Percentiles rank a stretch among this genome's conserved stretches.
Evolutionary conservation across 2,797 vertebrate species (phyloP).

Genomic region (Sebastes hubbsi): DNA sequence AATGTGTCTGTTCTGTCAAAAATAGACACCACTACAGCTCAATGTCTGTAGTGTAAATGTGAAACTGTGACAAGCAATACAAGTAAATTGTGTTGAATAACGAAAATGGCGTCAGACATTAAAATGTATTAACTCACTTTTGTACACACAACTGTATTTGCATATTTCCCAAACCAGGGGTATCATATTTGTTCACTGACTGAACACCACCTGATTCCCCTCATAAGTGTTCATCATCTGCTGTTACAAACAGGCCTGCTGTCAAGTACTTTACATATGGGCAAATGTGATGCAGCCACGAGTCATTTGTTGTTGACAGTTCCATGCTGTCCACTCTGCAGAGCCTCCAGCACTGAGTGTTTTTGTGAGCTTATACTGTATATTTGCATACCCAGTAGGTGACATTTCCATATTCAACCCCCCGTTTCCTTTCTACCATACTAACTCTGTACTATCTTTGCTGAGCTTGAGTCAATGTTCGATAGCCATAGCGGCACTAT

Average conservation of each 20-base stretch:
- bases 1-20: neutral
- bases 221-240: neutral
- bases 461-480: neutral
- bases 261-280: constrained; percentile 46
- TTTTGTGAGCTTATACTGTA: constrained; percentile 22
- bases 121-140: neutral
- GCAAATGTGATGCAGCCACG: constrained; percentile 29
- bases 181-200: neutral
- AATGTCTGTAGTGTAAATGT: neutral
- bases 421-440: constrained; percentile 30
- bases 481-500: neutral
- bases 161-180: neutral
- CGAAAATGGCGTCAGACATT: neutral
- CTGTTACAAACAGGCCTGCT: constrained; percentile 11
- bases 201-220: neutral
- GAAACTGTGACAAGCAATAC: constrained; percentile 2
- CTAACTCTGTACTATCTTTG: constrained; percentile 35
- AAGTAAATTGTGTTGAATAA: constrained; percentile 17
- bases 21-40: neutral
- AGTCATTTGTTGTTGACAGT: constrained; percentile 61
- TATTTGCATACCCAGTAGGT: constrained; percentile 74
- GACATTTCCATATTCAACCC: constrained; percentile 73
- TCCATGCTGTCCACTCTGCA: constrained; percentile 29
- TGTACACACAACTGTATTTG: constrained; percentile 4
- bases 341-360: neutral